Percentiles rank a stretch among this genome's conserved stretches.
These are phyloP conservation scores for Microcebus lehilahytsara DNA, from an alignment of 2,113 vertebrate species.

Conservation along the genomic window DNA sequence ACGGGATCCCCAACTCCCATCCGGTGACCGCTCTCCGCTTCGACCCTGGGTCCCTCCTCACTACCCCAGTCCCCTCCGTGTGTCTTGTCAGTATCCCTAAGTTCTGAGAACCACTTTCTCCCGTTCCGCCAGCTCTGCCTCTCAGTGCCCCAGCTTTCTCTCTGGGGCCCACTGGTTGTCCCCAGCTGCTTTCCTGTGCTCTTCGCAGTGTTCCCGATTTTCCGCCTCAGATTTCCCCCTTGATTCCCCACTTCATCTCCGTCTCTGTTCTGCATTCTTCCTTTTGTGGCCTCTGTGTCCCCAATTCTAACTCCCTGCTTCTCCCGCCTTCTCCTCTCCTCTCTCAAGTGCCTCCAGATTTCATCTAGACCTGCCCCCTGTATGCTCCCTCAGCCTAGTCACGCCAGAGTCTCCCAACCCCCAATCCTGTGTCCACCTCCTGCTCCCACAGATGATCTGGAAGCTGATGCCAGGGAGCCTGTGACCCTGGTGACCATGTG, in stretches of 20 bases:
- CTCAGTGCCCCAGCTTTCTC: neutral
- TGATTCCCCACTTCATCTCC: neutral
- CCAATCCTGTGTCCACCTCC: neutral
- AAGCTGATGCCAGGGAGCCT: conserved; percentile 22
- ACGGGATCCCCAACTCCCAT: conserved; percentile 16
- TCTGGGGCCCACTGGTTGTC: neutral
- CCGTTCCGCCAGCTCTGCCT: neutral
- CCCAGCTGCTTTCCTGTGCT: neutral
- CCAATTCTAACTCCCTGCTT: neutral
- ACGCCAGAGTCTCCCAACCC: neutral
- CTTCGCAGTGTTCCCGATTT: neutral
- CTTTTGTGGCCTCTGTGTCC: neutral
- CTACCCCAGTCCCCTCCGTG: too few relatives aligned
- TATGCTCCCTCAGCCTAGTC: neutral
- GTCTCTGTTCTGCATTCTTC: neutral
- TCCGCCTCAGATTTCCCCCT: neutral
- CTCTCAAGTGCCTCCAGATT: neutral
- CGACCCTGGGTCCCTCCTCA: neutral
- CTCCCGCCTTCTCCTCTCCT: neutral
- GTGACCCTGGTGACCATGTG: conserved; percentile 29
- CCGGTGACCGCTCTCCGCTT: neutral
- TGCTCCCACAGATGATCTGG: conserved; percentile 17
- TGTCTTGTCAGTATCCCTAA: neutral
- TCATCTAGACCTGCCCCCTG: neutral
- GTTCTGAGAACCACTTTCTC: neutral